Evolutionary conservation across 2,888 invertebrate species (phyloP), one percentile per base, ranked within the genome.

Genomic region (Phaonia tiefii): DNA sequence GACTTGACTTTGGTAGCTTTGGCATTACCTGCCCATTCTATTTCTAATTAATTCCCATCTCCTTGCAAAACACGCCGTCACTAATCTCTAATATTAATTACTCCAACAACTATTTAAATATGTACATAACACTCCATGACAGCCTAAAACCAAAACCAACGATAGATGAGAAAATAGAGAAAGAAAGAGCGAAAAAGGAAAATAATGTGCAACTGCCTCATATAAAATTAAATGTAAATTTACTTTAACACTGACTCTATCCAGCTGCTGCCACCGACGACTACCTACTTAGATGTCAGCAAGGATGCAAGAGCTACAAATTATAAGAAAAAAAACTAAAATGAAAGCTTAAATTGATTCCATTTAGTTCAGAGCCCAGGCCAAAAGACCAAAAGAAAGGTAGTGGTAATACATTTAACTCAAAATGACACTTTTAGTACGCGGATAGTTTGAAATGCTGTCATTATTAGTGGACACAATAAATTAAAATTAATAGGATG

Each of bases 141-240:
- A 63, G 63, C 42, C 37, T 31, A 3, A 31, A 63, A 63, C 20
- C 20, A 11, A 39, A 39, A 60, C 60, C 39, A 17, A 42, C 20
- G 63, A 22, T 42, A 37, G 2, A n/a, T 13, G 13, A 42, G 63
- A 22, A 20, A 4, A 13, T 39, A 39, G 22, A 37, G 37, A 42
- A 37, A 15, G 58, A 58, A 58, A 31, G 58, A 58, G 20, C 20
- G 17, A 63, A 20, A 51, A 49, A 49, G 20, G 3, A 5, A 17
- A 4, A 58, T 1, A 58, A 37, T 15, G 42, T 42, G 60, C 63
- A 76, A 70, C 56, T 25, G 22, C 39, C 56, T 42, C 39, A 13
- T 42, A 65, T 69, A 76, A 80, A 76, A 56, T 66, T 39, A 73
- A 80, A 76, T 69, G 80, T 73, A 80, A 80, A 80, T 76, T 76